Percentiles rank a stretch among this genome's conserved stretches.
These are phyloP conservation scores for Herminia tarsipennalis DNA, from an alignment of 2,888 invertebrate genomes.

Conservation along the genomic window DNA sequence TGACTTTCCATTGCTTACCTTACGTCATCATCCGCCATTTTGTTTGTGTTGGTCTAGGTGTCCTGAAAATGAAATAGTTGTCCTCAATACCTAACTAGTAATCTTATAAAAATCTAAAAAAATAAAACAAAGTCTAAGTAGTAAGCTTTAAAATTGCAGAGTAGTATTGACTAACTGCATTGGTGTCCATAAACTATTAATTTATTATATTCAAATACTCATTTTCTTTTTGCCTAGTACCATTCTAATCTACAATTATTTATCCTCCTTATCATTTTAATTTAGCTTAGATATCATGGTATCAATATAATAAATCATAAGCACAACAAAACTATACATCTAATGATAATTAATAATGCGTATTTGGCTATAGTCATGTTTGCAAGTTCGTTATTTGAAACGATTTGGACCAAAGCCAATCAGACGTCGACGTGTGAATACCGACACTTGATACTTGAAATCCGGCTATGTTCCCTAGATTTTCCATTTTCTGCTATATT, in stretches of 20 bases:
- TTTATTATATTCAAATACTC: too few relatives aligned
- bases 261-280: too few relatives aligned
- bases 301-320: slow-evolving; percentile 19
- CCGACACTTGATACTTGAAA: slow-evolving; percentile 72
- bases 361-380: slow-evolving; percentile 63
- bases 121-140: neutral
- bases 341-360: neutral
- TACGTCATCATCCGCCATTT: slow-evolving; percentile 98
- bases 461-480: slow-evolving; percentile 34
- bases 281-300: too few relatives aligned
- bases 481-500: slow-evolving; percentile 21
- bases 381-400: slow-evolving; percentile 66
- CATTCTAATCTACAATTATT: too few relatives aligned
- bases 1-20: slow-evolving; percentile 87
- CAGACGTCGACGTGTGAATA: slow-evolving; percentile 54
- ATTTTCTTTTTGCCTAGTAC: too few relatives aligned
- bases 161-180: too few relatives aligned
- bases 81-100: slow-evolving; percentile 4
- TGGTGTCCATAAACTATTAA: too few relatives aligned
- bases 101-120: slow-evolving; percentile 6
- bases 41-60: slow-evolving; percentile 85
- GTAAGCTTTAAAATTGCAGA: too few relatives aligned
- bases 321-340: slow-evolving; percentile 4
- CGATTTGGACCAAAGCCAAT: slow-evolving; percentile 68
- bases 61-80: slow-evolving; percentile 76